Conservation (phyloP, 2,113 vertebrate genomes). For the Edolisoma coerulescens region DNA sequence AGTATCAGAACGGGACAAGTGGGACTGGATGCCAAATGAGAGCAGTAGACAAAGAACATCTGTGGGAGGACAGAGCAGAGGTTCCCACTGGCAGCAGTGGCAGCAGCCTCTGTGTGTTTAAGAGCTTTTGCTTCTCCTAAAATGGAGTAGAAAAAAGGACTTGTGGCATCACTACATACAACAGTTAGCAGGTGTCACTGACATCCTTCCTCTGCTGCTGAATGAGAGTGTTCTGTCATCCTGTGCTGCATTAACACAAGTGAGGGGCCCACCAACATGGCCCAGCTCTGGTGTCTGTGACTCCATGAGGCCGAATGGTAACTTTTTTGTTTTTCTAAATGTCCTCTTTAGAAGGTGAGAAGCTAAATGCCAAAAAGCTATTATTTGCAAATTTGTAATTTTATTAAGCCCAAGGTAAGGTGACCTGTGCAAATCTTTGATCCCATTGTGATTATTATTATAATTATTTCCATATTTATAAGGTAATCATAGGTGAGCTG, state of each 20-base stretch:
- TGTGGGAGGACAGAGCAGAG: neutral
- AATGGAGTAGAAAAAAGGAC: neutral
- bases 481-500: neutral
- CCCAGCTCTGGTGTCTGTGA: neutral
- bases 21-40: neutral
- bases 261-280: neutral
- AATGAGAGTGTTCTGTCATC: neutral
- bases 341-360: neutral
- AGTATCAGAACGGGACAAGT: neutral
- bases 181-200: neutral
- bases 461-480: neutral
- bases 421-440: neutral
- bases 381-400: neutral
- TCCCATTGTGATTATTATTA: neutral
- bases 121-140: neutral
- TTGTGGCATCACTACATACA: neutral
- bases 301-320: neutral
- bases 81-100: neutral
- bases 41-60: neutral
- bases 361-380: neutral
- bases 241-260: accelerated
- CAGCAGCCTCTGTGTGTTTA: neutral
- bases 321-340: neutral
- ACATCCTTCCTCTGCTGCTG: neutral
- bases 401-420: neutral